These are phyloP conservation scores for Halichondria panicea DNA, from an alignment of 37 sponge, comb jelly and placozoan species.

Conservation along the genomic window DNA sequence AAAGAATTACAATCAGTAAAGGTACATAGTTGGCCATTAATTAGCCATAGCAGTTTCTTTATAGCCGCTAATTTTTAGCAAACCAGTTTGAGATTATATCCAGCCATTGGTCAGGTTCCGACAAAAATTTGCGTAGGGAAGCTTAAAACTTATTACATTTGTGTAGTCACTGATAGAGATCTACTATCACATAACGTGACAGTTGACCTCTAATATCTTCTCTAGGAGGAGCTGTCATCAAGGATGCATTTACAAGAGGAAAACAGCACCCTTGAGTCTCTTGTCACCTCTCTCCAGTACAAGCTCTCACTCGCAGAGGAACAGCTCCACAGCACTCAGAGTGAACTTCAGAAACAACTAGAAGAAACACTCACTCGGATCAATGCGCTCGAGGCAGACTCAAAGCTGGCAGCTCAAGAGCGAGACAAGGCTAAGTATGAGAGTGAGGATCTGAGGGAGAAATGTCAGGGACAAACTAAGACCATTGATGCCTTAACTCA, in stretches of 20 bases:
- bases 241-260: constrained; percentile 11
- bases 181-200: background rate
- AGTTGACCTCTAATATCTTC: background rate
- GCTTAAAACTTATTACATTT: background rate
- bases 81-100: too few relatives aligned
- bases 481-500: constrained; percentile 40
- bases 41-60: background rate
- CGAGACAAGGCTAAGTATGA: constrained; percentile 2
- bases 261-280: constrained; percentile 11
- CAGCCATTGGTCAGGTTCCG: background rate
- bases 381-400: constrained; percentile 14
- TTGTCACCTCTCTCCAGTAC: constrained; percentile 27
- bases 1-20: constrained; percentile 32
- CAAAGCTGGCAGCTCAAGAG: background rate
- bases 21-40: constrained; percentile 26
- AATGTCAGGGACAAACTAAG: background rate
- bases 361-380: background rate
- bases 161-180: background rate
- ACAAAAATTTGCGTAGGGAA: background rate
- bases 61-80: background rate
- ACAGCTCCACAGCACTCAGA: background rate
- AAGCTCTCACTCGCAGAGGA: constrained; percentile 22
- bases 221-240: constrained; percentile 16
- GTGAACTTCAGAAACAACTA: background rate
- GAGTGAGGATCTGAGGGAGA: background rate